Percentiles rank a stretch among this genome's conserved stretches.
These are phyloP conservation scores for Sinhomidia bicolor DNA, from an alignment of 2,888 invertebrate species.

Conservation along the genomic window DNA sequence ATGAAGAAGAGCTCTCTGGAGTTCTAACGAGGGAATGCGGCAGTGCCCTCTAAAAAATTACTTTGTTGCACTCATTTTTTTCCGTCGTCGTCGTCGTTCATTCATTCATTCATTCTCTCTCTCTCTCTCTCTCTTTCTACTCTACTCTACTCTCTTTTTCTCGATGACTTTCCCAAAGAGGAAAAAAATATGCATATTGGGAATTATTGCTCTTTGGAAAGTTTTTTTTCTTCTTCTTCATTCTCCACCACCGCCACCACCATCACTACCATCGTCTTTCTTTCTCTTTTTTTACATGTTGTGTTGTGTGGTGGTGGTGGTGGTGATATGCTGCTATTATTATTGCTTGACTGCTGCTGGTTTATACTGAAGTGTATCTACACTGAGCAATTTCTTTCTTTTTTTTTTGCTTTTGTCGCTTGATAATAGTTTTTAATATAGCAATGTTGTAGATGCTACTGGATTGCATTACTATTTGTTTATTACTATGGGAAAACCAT, in stretches of 20 bases:
- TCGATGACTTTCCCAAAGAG: conserved; percentile 51
- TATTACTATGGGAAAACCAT: background rate
- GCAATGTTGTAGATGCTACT: background rate
- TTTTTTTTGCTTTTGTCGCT: background rate
- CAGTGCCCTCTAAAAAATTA: conserved; percentile 68
- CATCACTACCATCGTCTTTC: background rate
- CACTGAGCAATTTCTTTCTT: background rate
- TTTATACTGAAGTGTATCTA: background rate
- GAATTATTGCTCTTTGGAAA: conserved; percentile 71
- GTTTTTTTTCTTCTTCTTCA: conserved; percentile 12
- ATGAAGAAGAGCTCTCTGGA: conserved; percentile 23
- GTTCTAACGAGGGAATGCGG: conserved; percentile 24
- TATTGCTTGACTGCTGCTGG: background rate
- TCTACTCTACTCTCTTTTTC: no score
- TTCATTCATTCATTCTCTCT: conserved; percentile 24
- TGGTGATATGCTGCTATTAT: background rate
- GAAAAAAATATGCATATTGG: conserved; percentile 71
- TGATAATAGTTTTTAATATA: background rate
- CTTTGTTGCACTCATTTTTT: conserved; percentile 69
- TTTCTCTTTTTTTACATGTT: background rate
- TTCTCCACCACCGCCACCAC: no score
- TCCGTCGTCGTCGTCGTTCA: no score
- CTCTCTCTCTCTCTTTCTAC: no score
- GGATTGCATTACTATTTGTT: background rate
- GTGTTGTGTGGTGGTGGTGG: conserved; percentile 1